A percentile compares a stretch with the other conserved stretches of the same genome.
Conservation (phyloP, 1,140 invertebrate genomes). For the Trichonephila inaurata region DNA sequence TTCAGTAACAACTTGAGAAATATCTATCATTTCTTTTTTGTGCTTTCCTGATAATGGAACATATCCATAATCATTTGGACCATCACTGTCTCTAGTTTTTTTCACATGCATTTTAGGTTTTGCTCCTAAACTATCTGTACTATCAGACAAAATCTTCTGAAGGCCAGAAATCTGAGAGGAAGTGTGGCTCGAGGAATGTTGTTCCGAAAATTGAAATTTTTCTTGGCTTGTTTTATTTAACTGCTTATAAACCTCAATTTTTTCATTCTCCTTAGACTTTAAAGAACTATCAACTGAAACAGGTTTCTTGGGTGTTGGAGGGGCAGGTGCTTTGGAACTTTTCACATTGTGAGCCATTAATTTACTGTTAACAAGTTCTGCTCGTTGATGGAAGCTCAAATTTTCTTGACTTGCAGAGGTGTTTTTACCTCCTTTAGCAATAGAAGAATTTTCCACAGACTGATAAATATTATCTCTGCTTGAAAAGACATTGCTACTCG, state of each 20-base stretch:
- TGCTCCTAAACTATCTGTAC: constrained; percentile 45
- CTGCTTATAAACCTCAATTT: neutral
- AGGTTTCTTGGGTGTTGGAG: constrained; percentile 75
- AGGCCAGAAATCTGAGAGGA: neutral
- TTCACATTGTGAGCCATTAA: constrained; percentile 64
- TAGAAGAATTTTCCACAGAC: neutral
- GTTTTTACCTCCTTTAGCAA: neutral
- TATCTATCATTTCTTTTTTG: constrained; percentile 70
- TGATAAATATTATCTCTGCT: constrained; percentile 53
- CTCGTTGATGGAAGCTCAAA: constrained; percentile 69
- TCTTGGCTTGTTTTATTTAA: neutral
- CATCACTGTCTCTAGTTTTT: constrained; percentile 42
- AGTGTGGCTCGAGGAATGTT: neutral
- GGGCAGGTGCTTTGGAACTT: constrained; percentile 58
- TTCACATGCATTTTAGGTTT: constrained; percentile 65
- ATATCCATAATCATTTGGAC: constrained; percentile 46
- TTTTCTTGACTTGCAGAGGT: constrained; percentile 79
- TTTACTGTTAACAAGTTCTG: constrained; percentile 70
- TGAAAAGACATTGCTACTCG: constrained; percentile 26
- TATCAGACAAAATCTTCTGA: constrained; percentile 48
- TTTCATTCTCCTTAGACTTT: neutral
- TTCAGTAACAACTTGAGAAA: constrained; percentile 81
- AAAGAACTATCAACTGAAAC: constrained; percentile 24
- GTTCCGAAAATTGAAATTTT: constrained; percentile 9
- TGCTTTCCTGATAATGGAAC: constrained; percentile 43